Base-by-base conservation (phyloP, 2,113 vertebrate genomes). In the Hyperopisus bebe region DNA sequence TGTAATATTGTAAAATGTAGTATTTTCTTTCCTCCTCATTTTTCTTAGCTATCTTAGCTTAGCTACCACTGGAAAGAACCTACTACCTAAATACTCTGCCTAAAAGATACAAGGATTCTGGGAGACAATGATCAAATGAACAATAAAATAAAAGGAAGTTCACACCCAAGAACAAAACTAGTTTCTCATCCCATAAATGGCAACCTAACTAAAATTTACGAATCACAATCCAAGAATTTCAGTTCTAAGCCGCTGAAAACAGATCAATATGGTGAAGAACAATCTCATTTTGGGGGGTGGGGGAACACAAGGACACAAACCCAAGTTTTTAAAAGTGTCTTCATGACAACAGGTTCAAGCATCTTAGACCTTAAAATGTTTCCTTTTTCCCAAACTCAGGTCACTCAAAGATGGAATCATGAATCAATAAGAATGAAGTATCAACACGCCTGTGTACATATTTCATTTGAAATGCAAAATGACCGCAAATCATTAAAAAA, bases 321-420 rank as follows among this genome's bases (percentile, higher is more conserved):
- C 27, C 48, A 31, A 86, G 82, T 51, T 86, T 86, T 53, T 17
- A 50, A 89, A 93, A 94, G 91, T 91, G 90, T 96, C 93, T 90
- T 94, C 94, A 95, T 96, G 93, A 94, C 93, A 93, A 96, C 93
- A 85, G 92, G 91, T 89, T 92, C 93, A 94, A 95, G 94, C 90
- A 90, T 95, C 93, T 92, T 90, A 95, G 92, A 95, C 95, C 93
- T 91, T 92, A 47, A 84, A 11, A 84, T 84, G 39, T 84, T 44
- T 47, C 44, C 8, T 8, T 24, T 42, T 83, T 10, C 3, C 77
- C 35, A 21, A 44, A 47, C 9, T 82, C 77, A 44, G 15, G 35
- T 44, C 77, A 82, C 39, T 70, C 62, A 80, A 7, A 80, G 74
- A 39, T 42, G 35, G 31, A 80, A 80, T 80, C 31, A 21, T 80